phyloP scores from a whole-genome alignment of 2,113 vertebrate genomes.

The Chlamydotis undulata region DNA sequence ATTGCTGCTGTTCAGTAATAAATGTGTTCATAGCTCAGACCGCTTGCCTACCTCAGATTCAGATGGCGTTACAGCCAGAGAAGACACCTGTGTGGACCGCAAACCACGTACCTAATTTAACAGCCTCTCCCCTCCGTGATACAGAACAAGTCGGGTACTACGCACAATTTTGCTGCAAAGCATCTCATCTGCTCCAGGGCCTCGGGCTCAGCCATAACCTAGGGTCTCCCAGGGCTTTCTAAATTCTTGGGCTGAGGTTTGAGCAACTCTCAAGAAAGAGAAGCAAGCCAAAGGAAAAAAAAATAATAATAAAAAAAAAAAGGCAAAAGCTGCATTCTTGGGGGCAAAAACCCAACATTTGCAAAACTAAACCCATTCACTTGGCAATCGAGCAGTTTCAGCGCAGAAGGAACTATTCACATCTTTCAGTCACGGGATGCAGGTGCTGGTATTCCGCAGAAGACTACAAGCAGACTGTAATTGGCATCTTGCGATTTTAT shows the following conservation, averaged over 20 bases:
- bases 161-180: neutral
- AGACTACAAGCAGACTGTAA: neutral
- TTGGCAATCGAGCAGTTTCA: neutral
- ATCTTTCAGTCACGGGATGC: neutral
- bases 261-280: neutral
- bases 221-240: neutral
- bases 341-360: neutral
- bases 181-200: neutral
- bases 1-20: neutral
- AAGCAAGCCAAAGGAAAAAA: neutral
- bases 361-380: neutral
- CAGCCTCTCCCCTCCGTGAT: neutral
- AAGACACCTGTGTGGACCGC: neutral
- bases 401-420: neutral
- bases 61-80: neutral
- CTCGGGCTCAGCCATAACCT: neutral
- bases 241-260: neutral
- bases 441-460: neutral
- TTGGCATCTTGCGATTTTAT: neutral
- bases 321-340: neutral
- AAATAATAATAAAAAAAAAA: accelerated
- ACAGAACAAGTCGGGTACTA: neutral
- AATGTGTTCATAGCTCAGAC: neutral
- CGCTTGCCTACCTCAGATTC: neutral
- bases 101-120: neutral